Conservation (phyloP, 2,888 invertebrate genomes). For the Hofmannophila pseudospretella region DNA sequence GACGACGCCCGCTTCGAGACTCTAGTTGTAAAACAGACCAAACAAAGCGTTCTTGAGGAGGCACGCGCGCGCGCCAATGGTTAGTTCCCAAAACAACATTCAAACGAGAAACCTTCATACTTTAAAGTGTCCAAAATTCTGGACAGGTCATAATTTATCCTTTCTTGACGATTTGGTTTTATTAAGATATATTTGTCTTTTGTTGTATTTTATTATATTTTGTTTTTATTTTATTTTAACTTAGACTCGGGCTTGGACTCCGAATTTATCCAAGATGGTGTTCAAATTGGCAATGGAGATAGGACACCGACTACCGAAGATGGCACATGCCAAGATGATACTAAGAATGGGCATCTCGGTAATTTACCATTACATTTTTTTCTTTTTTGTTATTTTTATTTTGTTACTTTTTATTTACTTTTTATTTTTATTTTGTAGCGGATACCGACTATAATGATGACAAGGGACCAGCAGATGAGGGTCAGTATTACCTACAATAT, state of each 20-base stretch:
- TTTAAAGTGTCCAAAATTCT: no score
- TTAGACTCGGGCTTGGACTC: slow-evolving; percentile 82
- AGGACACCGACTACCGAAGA: slow-evolving; percentile 66
- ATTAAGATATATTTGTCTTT: not conserved
- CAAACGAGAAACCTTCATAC: no score
- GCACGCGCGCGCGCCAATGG: slow-evolving; percentile 93
- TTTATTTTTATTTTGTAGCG: slow-evolving; percentile 41
- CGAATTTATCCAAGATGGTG: slow-evolving; percentile 78
- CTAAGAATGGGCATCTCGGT: slow-evolving; percentile 78
- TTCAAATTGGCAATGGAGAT: slow-evolving; percentile 62
- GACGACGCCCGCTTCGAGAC: slow-evolving; percentile 99
- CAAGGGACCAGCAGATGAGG: slow-evolving; percentile 53
- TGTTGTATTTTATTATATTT: slow-evolving; percentile 14
- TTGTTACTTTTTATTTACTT: slow-evolving; percentile 27
- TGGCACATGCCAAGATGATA: slow-evolving; percentile 65
- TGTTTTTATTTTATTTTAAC: slow-evolving; percentile 23
- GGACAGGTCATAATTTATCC: no score
- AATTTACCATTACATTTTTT: slow-evolving; percentile 31
- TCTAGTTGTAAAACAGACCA: slow-evolving; percentile 95
- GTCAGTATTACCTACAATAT: no score
- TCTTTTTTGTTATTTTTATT: slow-evolving; percentile 17
- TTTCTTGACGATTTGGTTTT: no score
- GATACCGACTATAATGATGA: slow-evolving; percentile 67
- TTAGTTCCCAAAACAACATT: no score
- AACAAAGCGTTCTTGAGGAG: slow-evolving; percentile 94